A percentile compares a stretch with the other conserved stretches of the same genome.
phyloP scores from a whole-genome alignment of 2,797 vertebrate species.

The Catostomus latipinnis region DNA sequence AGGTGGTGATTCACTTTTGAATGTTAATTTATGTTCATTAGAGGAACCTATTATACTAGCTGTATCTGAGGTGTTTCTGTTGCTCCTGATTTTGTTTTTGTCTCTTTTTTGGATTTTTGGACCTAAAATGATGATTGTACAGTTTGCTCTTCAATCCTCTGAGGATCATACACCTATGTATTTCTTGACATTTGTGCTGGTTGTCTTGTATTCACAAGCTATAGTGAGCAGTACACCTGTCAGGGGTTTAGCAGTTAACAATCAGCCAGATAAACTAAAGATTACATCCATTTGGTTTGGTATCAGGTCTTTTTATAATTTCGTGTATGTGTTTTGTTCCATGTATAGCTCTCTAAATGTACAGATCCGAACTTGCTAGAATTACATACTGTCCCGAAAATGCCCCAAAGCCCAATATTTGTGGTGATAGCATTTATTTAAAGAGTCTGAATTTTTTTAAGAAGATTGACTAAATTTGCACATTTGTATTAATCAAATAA shows the following conservation, averaged over 20 bases:
- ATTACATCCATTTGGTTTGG: conserved; percentile 55
- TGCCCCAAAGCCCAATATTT: conserved; percentile 21
- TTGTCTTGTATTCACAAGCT: conserved; percentile 63
- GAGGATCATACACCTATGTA: conserved; percentile 45
- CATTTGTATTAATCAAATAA: background rate
- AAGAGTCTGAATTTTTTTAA: background rate
- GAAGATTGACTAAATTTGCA: conserved; percentile 1
- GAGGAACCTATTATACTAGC: conserved; percentile 63
- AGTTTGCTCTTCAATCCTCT: conserved; percentile 63
- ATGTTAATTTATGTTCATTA: conserved; percentile 78
- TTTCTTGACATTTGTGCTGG: conserved; percentile 39
- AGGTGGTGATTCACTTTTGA: conserved; percentile 76
- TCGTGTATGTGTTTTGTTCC: conserved; percentile 15
- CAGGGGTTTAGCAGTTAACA: conserved; percentile 56
- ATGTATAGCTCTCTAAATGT: conserved; percentile 12
- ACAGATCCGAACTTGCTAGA: background rate
- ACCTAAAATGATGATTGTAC: conserved; percentile 61
- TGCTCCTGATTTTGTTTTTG: conserved; percentile 55
- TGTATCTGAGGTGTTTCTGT: conserved; percentile 55
- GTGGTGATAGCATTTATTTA: background rate
- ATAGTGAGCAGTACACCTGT: conserved; percentile 65
- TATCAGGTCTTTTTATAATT: conserved; percentile 51
- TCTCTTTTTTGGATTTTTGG: conserved; percentile 46
- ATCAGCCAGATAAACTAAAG: conserved; percentile 64
- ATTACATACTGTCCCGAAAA: conserved; percentile 2